These are phyloP conservation scores for Malurus melanocephalus DNA, from an alignment of 2,113 vertebrate genomes.

Conservation along the genomic window DNA sequence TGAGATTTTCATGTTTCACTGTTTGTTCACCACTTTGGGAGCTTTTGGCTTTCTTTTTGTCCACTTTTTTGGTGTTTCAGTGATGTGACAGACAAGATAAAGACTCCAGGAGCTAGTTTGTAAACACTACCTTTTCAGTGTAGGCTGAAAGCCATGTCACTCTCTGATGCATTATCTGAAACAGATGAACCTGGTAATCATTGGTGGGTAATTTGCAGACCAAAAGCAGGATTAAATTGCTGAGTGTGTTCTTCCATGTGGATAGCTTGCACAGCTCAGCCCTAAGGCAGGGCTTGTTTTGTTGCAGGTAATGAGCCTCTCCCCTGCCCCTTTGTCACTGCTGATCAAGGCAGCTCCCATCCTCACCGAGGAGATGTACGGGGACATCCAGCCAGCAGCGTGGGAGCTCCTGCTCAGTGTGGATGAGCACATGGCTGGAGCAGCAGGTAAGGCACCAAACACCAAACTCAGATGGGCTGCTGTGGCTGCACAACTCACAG, in stretches of 20 bases:
- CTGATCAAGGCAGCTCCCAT: constrained; percentile 94
- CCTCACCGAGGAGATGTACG: constrained; percentile 96
- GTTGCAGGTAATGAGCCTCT: constrained; percentile 92
- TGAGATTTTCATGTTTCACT: neutral
- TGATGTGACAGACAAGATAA: no score
- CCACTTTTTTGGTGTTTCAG: neutral
- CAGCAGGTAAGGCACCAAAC: constrained; percentile 78
- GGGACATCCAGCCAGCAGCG: constrained; percentile 93
- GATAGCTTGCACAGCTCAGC: neutral
- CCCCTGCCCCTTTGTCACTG: constrained; percentile 92
- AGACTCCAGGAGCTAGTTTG: neutral
- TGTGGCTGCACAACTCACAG: no score
- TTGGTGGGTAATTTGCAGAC: neutral
- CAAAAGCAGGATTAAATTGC: neutral
- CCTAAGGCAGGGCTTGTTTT: neutral
- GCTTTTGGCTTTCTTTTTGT: neutral
- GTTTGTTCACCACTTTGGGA: neutral
- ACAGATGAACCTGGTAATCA: neutral
- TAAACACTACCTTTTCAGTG: neutral
- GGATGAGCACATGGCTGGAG: constrained; percentile 97
- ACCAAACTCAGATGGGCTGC: neutral
- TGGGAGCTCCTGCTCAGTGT: constrained; percentile 96
- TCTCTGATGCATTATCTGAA: neutral
- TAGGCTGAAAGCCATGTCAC: neutral
- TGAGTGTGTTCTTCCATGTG: neutral